These are phyloP conservation scores for Cygnus atratus DNA, from an alignment of 2,113 vertebrate species.

Conservation along the genomic window DNA sequence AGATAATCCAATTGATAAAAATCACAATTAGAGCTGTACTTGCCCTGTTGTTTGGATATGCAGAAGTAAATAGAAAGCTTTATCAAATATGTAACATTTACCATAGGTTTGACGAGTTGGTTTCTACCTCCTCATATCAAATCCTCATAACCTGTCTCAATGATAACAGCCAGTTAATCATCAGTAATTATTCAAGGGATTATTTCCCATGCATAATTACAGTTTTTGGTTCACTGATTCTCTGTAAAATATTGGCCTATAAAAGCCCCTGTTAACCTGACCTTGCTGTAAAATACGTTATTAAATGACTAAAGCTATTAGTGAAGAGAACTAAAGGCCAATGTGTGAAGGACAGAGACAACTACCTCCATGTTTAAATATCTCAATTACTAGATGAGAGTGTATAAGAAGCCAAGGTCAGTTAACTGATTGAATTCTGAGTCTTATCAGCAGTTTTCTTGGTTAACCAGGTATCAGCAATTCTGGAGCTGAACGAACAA, in stretches of 20 bases:
- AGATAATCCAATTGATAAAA: background rate
- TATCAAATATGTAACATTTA: background rate
- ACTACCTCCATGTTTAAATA: slow-evolving; percentile 76
- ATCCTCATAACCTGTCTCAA: slow-evolving; percentile 42
- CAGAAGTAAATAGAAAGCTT: background rate
- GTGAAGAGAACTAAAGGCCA: slow-evolving; percentile 54
- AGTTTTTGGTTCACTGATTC: slow-evolving; percentile 73
- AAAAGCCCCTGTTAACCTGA: slow-evolving; percentile 76
- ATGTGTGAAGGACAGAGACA: slow-evolving; percentile 55
- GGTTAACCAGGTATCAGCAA: background rate
- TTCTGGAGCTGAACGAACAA: background rate
- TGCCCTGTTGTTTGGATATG: background rate
- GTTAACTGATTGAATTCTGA: slow-evolving; percentile 52
- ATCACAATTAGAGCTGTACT: background rate
- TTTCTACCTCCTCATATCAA: slow-evolving; percentile 20
- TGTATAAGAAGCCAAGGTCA: slow-evolving; percentile 77
- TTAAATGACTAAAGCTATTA: slow-evolving; percentile 82
- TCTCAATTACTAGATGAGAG: slow-evolving; percentile 76
- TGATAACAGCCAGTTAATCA: slow-evolving; percentile 68
- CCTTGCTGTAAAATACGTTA: slow-evolving; percentile 80
- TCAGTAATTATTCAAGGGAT: slow-evolving; percentile 69
- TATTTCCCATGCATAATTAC: slow-evolving; percentile 65
- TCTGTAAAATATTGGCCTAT: slow-evolving; percentile 71
- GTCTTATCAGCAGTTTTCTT: background rate
- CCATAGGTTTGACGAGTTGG: background rate